Evolutionary conservation across 53 echinoderm and acorn worm genomes (phyloP).

Genomic region (Stichopus horrens): DNA sequence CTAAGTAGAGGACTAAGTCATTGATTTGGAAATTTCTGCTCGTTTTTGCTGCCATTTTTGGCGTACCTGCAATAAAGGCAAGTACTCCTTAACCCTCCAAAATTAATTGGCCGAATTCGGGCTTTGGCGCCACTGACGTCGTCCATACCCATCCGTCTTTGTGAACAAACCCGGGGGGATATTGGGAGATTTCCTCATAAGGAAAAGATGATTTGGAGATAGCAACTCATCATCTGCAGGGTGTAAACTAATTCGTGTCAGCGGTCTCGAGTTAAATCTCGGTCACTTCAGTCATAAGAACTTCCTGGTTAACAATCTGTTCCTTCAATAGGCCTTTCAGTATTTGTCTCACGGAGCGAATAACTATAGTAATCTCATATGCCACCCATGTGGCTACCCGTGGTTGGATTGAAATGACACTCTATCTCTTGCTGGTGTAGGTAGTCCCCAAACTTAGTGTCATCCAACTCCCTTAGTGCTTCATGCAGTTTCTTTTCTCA

Average conservation of each 20-base stretch:
- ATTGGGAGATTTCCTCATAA: constrained; percentile 26
- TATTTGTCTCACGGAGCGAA: constrained; percentile 46
- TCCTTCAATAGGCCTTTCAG: constrained; percentile 9
- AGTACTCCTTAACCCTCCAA: constrained; percentile 66
- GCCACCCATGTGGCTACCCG: constrained; percentile 59
- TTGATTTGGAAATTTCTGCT: constrained; percentile 51
- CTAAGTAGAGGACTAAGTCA: constrained; percentile 60
- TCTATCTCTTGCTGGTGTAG: constrained; percentile 25
- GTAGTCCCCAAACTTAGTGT: constrained; percentile 32
- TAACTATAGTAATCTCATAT: constrained; percentile 61
- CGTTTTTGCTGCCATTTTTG: constrained; percentile 56
- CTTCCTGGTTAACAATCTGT: constrained; percentile 37
- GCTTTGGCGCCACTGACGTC: constrained; percentile 61
- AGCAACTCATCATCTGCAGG: constrained; percentile 51
- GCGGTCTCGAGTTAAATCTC: background rate
- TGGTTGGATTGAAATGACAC: constrained; percentile 64
- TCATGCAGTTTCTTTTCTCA: constrained; percentile 58
- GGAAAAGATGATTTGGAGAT: constrained; percentile 69
- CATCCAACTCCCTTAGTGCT: constrained; percentile 47
- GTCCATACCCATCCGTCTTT: constrained; percentile 36
- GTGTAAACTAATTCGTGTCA: constrained; percentile 47
- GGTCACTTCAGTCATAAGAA: constrained; percentile 19
- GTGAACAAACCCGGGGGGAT: constrained; percentile 51
- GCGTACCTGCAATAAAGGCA: constrained; percentile 59
- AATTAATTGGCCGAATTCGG: constrained; percentile 59